A percentile compares a stretch with the other conserved stretches of the same genome.
These are phyloP conservation scores for Leptopilina drosophilae DNA, from an alignment of 2,888 invertebrate species.

Conservation along the genomic window DNA sequence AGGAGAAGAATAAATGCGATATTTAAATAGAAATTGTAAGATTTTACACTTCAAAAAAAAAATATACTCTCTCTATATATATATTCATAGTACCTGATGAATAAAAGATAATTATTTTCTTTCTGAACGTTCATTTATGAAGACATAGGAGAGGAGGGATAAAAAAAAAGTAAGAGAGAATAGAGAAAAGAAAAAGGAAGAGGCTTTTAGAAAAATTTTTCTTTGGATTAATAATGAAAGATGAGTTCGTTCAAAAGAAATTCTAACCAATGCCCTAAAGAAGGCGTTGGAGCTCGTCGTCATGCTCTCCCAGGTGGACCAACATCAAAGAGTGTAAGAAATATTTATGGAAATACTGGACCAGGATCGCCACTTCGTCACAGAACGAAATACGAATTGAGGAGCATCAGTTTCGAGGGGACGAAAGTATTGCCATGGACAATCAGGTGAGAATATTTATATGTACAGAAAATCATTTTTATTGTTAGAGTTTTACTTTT, in stretches of 20 bases:
- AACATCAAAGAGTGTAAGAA: slow-evolving; percentile 67
- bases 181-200: not conserved
- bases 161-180: too few relatives aligned
- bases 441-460: slow-evolving; percentile 64
- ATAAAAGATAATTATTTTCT: too few relatives aligned
- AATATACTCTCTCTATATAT: too few relatives aligned
- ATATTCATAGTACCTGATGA: too few relatives aligned
- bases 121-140: too few relatives aligned
- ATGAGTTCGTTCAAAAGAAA: slow-evolving; percentile 69
- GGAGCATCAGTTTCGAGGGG: slow-evolving; percentile 77
- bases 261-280: slow-evolving; percentile 64
- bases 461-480: too few relatives aligned
- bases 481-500: too few relatives aligned
- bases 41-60: too few relatives aligned
- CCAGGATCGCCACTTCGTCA: slow-evolving; percentile 70
- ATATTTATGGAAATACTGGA: slow-evolving; percentile 49
- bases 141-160: too few relatives aligned
- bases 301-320: slow-evolving; percentile 44
- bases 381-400: slow-evolving; percentile 75
- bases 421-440: slow-evolving; percentile 76
- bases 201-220: not conserved
- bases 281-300: slow-evolving; percentile 47
- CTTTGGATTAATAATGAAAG: slow-evolving; percentile 23
- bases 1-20: too few relatives aligned
- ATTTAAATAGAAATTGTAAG: too few relatives aligned